phyloP scores from a whole-genome alignment of 2,113 vertebrate genomes.

The Oryzias woworae region DNA sequence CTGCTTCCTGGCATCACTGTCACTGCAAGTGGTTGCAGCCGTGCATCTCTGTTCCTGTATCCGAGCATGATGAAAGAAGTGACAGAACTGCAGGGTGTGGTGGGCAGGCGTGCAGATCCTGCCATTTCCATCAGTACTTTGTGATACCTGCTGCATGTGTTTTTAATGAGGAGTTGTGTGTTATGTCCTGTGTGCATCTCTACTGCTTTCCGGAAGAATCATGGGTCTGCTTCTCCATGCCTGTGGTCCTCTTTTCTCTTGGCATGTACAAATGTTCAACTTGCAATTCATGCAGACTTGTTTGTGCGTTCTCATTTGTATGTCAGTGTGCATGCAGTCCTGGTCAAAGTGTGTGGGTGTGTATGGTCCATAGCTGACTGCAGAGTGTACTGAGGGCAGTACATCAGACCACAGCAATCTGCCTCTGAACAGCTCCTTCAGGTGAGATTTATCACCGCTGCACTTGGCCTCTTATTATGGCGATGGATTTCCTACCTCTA shows the following conservation, averaged over 20 bases:
- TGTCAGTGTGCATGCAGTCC: slow-evolving; percentile 30
- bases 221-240: slow-evolving; percentile 1
- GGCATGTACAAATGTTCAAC: not conserved
- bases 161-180: slow-evolving; percentile 48
- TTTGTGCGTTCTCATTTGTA: slow-evolving; percentile 17
- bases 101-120: slow-evolving; percentile 36
- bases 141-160: slow-evolving; percentile 37
- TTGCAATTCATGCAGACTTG: slow-evolving; percentile 7
- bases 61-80: slow-evolving; percentile 39
- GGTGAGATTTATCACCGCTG: slow-evolving; percentile 79
- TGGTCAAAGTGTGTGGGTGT: slow-evolving; percentile 54
- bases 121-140: slow-evolving; percentile 35
- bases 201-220: slow-evolving; percentile 35
- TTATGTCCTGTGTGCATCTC: slow-evolving; percentile 33
- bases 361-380: slow-evolving; percentile 53
- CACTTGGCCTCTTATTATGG: slow-evolving; percentile 77
- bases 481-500: slow-evolving; percentile 71
- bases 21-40: slow-evolving; percentile 37
- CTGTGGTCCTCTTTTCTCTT: not conserved
- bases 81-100: slow-evolving; percentile 38
- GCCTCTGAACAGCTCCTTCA: slow-evolving; percentile 75
- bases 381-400: slow-evolving; percentile 68
- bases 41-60: slow-evolving; percentile 35
- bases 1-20: slow-evolving; percentile 58
- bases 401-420: slow-evolving; percentile 76